A percentile compares a stretch with the other conserved stretches of the same genome.
phyloP scores from a whole-genome alignment of 2,797 vertebrate genomes.

The Myotis planiceps region DNA sequence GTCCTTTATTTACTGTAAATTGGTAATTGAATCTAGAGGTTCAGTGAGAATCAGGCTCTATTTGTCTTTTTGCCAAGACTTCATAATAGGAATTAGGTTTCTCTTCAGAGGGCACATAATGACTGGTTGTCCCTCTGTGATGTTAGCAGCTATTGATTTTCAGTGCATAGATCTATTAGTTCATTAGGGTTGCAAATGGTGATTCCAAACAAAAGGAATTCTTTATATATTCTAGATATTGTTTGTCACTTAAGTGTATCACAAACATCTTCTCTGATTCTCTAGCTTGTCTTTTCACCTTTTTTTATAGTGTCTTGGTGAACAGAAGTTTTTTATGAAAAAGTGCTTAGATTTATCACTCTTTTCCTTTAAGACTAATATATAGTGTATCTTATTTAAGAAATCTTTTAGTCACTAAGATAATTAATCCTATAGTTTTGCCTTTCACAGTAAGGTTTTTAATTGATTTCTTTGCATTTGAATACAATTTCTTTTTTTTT shows the following conservation, averaged over 20 bases:
- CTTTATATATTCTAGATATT: not conserved
- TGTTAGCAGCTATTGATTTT: not conserved
- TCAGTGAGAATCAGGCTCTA: not conserved
- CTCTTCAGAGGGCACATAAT: not conserved
- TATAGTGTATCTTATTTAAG: not conserved
- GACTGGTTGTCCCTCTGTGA: not conserved
- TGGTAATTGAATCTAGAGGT: not conserved
- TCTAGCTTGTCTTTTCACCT: not conserved
- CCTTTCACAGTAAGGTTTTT: not conserved
- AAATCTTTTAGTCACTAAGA: not conserved
- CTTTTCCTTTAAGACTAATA: conserved; percentile 6
- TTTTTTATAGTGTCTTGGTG: not conserved
- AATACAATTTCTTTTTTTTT: not conserved
- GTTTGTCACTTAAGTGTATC: not conserved
- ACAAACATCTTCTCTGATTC: not conserved
- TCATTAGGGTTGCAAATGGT: not conserved
- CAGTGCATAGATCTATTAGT: not conserved
- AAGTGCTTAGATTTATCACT: not conserved
- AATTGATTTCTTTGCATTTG: not conserved
- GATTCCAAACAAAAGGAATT: not conserved
- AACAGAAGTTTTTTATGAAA: not conserved
- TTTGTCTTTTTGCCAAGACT: conserved; percentile 22
- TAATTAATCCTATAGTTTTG: not conserved
- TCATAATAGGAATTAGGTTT: not conserved
- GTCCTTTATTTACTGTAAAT: not conserved